Evolutionary conservation across 2,113 vertebrate species (phyloP), one percentile per base, ranked within the genome.

Genomic region (Meriones unguiculatus): DNA sequence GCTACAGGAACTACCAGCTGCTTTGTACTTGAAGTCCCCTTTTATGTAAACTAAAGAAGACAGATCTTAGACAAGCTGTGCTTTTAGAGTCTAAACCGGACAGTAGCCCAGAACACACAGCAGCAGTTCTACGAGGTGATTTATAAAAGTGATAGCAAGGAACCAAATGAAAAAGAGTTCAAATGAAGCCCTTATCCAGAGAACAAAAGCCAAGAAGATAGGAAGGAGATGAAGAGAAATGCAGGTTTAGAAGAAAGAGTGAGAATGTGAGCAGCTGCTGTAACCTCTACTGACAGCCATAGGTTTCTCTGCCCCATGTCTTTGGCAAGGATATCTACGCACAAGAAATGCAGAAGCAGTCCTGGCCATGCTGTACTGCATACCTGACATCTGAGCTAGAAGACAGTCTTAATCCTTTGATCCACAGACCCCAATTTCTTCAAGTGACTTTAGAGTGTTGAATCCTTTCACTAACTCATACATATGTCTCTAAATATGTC

Each of bases 21-120:
- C 2, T 90, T 5, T 72, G 62, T 76, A 57, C 69, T 18, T 70
- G 32, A 84, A 87, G 80, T 85, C 7, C 24, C 10, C 9, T 86
- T 50, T 59, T 72, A n/a, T 38, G 41, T 35, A 96, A 78, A 87
- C 0, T 62, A 24, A 94, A 93, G 38, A 75, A 54, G 2, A 35
- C 14, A 12, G 54, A 4, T 93, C 41, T 89, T 10, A 69, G 32
- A 17, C 20, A 62, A 54, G 24, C 10, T 62, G 32, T 6, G 20
- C 17, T 73, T 69, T 25, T 30, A 41, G 1, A 89, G 2, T 32
- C 20, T 25, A 46, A 80, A 50, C 11, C 52, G 35, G 41, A 93
- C 7, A 25, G 1, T 3, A 28, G 14, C 4, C 12, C 7, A 75
- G 30, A 13, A 62, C 1, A 35, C 2, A 0, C 3, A 24, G 24